Evolutionary conservation across 2,113 vertebrate genomes (phyloP).

Genomic region (Microcebus griseorufus): DNA sequence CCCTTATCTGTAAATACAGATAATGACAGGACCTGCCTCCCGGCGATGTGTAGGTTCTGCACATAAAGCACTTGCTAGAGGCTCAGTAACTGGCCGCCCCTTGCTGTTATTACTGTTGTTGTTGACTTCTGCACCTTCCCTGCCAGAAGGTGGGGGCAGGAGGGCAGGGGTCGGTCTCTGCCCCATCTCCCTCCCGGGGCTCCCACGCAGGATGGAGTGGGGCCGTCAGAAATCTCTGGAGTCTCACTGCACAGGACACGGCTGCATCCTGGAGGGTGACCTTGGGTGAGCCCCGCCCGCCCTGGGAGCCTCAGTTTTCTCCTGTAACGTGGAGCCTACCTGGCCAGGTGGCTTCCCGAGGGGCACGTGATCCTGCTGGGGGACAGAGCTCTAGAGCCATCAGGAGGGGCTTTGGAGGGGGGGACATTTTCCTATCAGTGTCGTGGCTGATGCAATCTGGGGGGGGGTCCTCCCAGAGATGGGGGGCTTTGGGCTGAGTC

Average conservation of each 20-base stretch:
- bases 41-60: accelerated
- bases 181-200: neutral
- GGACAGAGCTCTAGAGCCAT: neutral
- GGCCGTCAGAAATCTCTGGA: neutral
- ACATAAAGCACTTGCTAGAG: neutral
- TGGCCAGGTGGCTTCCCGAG: neutral
- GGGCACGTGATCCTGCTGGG: neutral
- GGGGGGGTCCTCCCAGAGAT: neutral
- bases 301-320: neutral
- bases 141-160: neutral
- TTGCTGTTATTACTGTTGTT: neutral
- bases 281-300: neutral
- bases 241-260: accelerated
- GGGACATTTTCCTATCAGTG: neutral
- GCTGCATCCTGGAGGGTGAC: neutral
- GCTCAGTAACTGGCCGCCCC: neutral
- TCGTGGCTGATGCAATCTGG: too few species aligned
- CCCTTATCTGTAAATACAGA: neutral
- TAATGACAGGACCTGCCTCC: neutral
- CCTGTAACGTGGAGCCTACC: neutral
- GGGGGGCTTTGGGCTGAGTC: neutral
- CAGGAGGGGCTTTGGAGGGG: neutral
- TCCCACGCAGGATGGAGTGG: neutral
- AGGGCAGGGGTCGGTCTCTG: neutral
- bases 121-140: neutral